phyloP scores from a whole-genome alignment of 1,140 invertebrate species.

The Olivierus martensii region DNA sequence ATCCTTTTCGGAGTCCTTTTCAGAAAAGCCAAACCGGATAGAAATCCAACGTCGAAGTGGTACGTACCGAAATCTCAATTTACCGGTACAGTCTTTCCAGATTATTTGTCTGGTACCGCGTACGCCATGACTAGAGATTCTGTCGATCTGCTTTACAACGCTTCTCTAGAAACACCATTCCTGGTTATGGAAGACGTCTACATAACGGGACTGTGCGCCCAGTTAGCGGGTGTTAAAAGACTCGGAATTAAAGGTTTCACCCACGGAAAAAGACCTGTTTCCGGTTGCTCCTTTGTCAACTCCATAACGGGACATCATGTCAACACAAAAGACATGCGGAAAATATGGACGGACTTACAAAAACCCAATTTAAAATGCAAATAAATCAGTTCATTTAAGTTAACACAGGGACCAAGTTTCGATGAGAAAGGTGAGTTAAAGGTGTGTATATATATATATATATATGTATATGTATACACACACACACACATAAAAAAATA shows the following conservation, averaged over 20 bases:
- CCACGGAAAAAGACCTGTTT: neutral
- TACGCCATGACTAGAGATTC: slow-evolving; percentile 56
- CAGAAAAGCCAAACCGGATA: slow-evolving; percentile 66
- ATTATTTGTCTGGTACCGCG: slow-evolving; percentile 68
- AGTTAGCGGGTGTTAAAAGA: neutral
- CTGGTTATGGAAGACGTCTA: slow-evolving; percentile 36
- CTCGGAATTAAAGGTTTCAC: slow-evolving; percentile 4
- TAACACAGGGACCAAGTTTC: no score
- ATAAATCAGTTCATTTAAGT: no score
- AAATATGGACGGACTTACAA: slow-evolving; percentile 13
- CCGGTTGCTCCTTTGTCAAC: slow-evolving; percentile 10
- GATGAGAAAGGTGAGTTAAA: no score
- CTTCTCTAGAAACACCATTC: slow-evolving; percentile 19
- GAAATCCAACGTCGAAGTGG: slow-evolving; percentile 41
- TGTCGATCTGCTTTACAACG: slow-evolving; percentile 1
- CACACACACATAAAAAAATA: no score
- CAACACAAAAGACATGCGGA: slow-evolving; percentile 6
- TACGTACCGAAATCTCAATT: slow-evolving; percentile 61
- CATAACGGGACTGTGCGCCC: slow-evolving; percentile 27
- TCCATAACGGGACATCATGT: slow-evolving; percentile 13
- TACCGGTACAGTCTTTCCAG: slow-evolving; percentile 52
- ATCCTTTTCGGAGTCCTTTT: slow-evolving; percentile 53
- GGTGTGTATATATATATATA: no score
- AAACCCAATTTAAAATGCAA: slow-evolving; percentile 1
- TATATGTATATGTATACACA: no score